phyloP scores from a whole-genome alignment of 2,113 vertebrate species.

The Porphyrio hochstetteri region DNA sequence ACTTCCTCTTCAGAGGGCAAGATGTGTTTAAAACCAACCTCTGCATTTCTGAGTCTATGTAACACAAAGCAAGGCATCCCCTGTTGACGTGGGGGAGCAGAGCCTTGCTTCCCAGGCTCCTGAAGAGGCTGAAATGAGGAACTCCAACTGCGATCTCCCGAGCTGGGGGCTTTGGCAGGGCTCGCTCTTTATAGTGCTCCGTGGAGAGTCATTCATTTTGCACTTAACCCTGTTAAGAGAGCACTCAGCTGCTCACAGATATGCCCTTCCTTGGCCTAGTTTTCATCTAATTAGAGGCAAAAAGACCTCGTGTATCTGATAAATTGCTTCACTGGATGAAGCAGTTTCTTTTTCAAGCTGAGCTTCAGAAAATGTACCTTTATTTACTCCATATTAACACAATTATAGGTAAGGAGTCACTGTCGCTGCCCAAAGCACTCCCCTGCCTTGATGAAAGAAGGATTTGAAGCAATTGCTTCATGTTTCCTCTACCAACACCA shows the following conservation, averaged over 20 bases:
- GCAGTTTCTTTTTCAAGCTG: neutral
- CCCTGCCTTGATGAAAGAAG: neutral
- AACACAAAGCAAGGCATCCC: neutral
- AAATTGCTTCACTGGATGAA: neutral
- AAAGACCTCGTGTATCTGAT: neutral
- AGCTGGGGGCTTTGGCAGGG: neutral
- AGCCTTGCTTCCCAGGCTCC: neutral
- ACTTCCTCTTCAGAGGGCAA: neutral
- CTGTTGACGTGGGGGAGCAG: too few species aligned
- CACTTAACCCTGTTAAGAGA: neutral
- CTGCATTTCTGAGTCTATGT: neutral
- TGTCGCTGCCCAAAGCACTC: neutral
- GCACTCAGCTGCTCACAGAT: neutral
- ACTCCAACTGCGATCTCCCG: neutral
- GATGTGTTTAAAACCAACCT: neutral
- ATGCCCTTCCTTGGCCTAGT: neutral
- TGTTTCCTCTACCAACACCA: neutral
- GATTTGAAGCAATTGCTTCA: neutral
- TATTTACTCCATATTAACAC: neutral
- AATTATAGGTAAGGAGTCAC: neutral
- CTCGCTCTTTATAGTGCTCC: neutral
- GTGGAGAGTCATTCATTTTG: neutral
- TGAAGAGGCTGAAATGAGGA: neutral
- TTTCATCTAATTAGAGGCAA: neutral
- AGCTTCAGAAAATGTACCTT: neutral